Base-by-base conservation (phyloP, 1,140 invertebrate genomes). In the Lordiphosa clarofinis region DNA sequence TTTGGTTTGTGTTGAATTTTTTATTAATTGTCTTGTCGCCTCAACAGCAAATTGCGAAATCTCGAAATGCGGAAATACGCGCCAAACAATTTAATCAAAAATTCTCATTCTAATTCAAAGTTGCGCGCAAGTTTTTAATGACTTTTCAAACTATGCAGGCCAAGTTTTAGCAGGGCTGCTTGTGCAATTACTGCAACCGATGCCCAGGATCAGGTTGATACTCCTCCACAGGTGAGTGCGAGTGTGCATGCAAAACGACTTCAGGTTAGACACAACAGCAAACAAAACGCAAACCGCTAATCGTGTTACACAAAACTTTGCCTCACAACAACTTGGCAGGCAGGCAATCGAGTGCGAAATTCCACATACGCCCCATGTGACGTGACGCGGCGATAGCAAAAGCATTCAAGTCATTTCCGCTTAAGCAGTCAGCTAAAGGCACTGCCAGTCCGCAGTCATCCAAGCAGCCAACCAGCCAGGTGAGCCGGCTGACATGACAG, bases 371-470 rank as follows among this genome's bases (percentile, higher is more conserved):
- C 72, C 75, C 57, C 57, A 66, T 75, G 61, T 79, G 75, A 74
- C 70, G 62, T 64, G 48, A 48, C 48, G 36, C 13, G 54, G 47
- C 66, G 73, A 62, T 71, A 60, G 68, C 56, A 55, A 65, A 73
- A 73, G 73, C 73, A 78, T 84, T 84, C 78, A 84, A 84, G 78
- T 84, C 79, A 84, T 84, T 84, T 84, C 78, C 78, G 78, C 73
- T 84, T 82, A 86, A 78, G 73, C 68, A 84, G 81, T 73, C 67
- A 64, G 72, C 58, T 61, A 73, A 46, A 73, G 62, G 56, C 71
- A 68, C 63, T 33, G 31, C 49, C 39, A 61, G 57, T 46, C 57
- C 43, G 47, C 61, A 66, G 35, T 42, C 66, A 69, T 55, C 63
- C 56, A 56, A 28, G 21, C 21, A 21, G 21, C 21, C 33, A 24